A percentile compares a stretch with the other conserved stretches of the same genome.
These are phyloP conservation scores for Spizella passerina DNA, from an alignment of 2,797 vertebrate genomes.

Conservation along the genomic window DNA sequence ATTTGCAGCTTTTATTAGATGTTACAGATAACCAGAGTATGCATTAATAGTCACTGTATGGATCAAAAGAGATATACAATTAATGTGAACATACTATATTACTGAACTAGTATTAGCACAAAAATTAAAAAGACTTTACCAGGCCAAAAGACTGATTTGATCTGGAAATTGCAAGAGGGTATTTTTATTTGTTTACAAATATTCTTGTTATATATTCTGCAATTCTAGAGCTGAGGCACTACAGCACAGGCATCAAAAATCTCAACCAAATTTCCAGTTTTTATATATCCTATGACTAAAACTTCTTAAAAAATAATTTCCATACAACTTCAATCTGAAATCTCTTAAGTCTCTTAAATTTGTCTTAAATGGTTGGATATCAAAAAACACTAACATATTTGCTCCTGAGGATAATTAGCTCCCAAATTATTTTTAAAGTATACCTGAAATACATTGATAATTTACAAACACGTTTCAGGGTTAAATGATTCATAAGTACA, in stretches of 20 bases:
- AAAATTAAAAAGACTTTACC: not conserved
- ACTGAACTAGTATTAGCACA: not conserved
- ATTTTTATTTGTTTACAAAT: not conserved
- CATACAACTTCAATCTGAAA: not conserved
- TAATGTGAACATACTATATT: not conserved
- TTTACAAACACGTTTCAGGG: not conserved
- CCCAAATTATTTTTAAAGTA: not conserved
- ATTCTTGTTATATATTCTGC: not conserved
- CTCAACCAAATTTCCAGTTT: not conserved
- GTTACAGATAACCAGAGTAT: not conserved
- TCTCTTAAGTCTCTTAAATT: not conserved
- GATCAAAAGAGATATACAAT: not conserved
- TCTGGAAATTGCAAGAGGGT: not conserved
- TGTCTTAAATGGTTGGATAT: not conserved
- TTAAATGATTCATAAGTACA: constrained; percentile 20
- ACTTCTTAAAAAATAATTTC: not conserved
- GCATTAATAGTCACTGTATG: not conserved
- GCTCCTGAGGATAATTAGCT: constrained; percentile 14
- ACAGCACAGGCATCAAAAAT: constrained; percentile 33
- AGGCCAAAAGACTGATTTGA: not conserved
- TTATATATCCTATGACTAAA: not conserved
- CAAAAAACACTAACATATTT: not conserved
- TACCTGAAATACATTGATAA: constrained; percentile 22
- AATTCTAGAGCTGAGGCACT: constrained; percentile 24
- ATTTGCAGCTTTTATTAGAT: constrained; percentile 37